Base-by-base conservation (phyloP, 2,113 vertebrate species). In the Triplophysa siluroides region DNA sequence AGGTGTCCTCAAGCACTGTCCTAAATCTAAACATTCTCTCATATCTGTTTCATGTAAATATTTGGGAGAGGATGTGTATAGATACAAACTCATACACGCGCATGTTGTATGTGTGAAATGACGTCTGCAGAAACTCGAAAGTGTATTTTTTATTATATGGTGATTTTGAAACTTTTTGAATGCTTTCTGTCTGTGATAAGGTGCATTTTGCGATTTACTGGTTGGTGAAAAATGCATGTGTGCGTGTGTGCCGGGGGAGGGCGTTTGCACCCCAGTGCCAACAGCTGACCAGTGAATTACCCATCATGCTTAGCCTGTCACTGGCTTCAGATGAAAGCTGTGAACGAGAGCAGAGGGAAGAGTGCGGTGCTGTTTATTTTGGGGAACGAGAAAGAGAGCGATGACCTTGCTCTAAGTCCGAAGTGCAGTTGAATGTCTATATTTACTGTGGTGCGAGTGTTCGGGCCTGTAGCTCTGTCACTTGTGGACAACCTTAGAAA, bases 331-430 rank as follows among this genome's bases (percentile, higher is more conserved):
- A 91, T 91, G 87, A 92, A 91, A 91, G 90, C 87, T 89, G 87
- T 91, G 85, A 87, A 87, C 83, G 83, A 83, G 86, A 85, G 80
- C 56, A 50, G 45, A 79, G 85, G 87, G 84, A 85, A 76, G 87
- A 86, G 83, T 62, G 56, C 76, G 63, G 82, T 82, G 61, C 88
- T 92, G 90, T 91, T 93, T 90, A 93, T 93, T 93, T 94, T 92
- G 92, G 92, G 88, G 88, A 90, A 88, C 84, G 86, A 69, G 76
- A 71, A 84, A 78, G 84, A 78, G 61, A 73, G 78, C 64, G 52
- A 78, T 16, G 84, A 87, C 78, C 78, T 82, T 85, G 78, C 73
- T 50, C 62, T 77, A 26, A 78, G 81, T 84, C 60, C 43, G 78
- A 73, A 82, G 70, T 75, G 78, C 65, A 80, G 76, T 81, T 79